Base-by-base conservation (phyloP, 2,113 vertebrate genomes). In the sheep (Ovis aries) region DNA sequence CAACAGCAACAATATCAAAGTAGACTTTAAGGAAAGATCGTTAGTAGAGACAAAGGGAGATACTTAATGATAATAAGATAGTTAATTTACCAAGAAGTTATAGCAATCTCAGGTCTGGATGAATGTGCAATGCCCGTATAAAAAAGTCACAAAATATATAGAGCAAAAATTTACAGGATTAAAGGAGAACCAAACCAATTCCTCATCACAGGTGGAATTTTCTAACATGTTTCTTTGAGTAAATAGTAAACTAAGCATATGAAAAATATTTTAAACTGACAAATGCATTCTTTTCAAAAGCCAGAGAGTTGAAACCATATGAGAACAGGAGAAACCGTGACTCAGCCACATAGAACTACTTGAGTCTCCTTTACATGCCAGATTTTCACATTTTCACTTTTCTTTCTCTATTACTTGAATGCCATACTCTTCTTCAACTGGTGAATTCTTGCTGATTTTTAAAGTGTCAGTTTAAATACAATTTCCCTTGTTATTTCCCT, bases 171-270 rank as follows among this genome's bases (percentile, higher is more conserved):
- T 17, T 57, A 83, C 11, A 16, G 29, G 52, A 40, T 13, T 77
- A 48, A 91, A 67, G 64, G 77, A 91, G 33, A 83, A 88, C 40
- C 31, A 88, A 77, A 55, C 15, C 50, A 77, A 60, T 92, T 92
- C 8, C 15, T 45, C 81, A 8, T 88, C 82, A 91, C 27, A 45
- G 50, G 80, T 31, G 40, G n/a, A 50, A 21, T 62, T 48, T 83
- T 95, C 84, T 60, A 86, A 82, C 21, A 60, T 2, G 13, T 36
- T 7, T 88, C 25, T 64, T 80, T 87, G 45, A 82, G 36, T 74
- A 82, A 85, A 50, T 57, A 16, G 62, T 16, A 5, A 40, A 64
- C 88, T 36, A 59, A 45, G 29, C 16, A 87, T 48, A 6, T 33
- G 14, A n/a, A 82, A 80, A 78, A 48, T 45, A 62, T 43, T 77